A percentile compares a stretch with the other conserved stretches of the same genome.
Evolutionary conservation across 64 coral and sea anemone species (phyloP).

Genomic region (Acropora tenuis): DNA sequence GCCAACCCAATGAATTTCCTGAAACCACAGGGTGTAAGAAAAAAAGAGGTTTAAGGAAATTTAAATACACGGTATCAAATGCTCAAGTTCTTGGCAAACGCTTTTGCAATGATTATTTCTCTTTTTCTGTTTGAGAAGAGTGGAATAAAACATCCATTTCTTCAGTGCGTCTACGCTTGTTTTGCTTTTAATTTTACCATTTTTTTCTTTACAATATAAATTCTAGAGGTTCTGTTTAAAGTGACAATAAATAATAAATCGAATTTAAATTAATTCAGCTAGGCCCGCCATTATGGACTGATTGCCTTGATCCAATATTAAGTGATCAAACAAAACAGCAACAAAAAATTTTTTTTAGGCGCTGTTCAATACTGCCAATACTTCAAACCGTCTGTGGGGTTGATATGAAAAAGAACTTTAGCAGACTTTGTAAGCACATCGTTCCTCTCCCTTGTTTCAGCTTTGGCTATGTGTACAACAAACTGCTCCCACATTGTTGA

Average conservation of each 20-base stretch:
- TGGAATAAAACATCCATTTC: background rate
- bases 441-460: background rate
- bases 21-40: background rate
- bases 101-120: background rate
- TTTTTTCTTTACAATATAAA: background rate
- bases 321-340: background rate
- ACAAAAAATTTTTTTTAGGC: background rate
- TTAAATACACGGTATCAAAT: background rate
- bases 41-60: background rate
- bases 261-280: background rate
- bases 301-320: background rate
- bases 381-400: background rate
- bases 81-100: background rate
- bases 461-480: constrained; percentile 36
- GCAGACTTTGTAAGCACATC: background rate
- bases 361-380: background rate
- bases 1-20: background rate
- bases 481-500: constrained; percentile 60
- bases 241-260: background rate
- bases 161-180: background rate
- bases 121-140: background rate
- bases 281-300: background rate
- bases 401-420: background rate
- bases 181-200: background rate
- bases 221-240: background rate